Base-by-base conservation (phyloP, 1,140 invertebrate species). In the Drosophila equinoxialis region DNA sequence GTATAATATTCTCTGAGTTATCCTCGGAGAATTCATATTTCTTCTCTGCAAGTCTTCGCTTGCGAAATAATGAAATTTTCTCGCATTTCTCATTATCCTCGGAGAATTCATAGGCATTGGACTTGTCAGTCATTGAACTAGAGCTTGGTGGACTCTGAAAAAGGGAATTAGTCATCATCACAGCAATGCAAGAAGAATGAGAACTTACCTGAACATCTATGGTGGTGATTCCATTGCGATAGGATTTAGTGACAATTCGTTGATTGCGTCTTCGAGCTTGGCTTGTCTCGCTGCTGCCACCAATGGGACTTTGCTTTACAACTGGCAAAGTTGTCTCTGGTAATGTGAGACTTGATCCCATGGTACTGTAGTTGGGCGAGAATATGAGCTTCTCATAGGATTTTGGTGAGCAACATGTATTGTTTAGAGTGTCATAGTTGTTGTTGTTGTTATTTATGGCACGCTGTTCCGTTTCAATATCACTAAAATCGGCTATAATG, bases 1-100 rank as follows among this genome's bases (percentile, higher is more conserved):
- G 96, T 75, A 96, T 95, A 68, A 97, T 96, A 91, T 97, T 97
- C 90, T 97, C 96, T 6, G 95, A 95, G 87, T 97, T 96, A 78
- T 97, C 96, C 66, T 97, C 96, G 3, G 96, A 96, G 79, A 97
- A 97, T 89, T 98, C 97, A 86, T 98, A 98, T 86, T 98, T 97
- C 91, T 98, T 98, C 82, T 98, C 97, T 0, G 97, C 97, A 35
- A 97, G 91, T 3, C 96, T 93, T 58, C 96, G 94, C 86, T 96
- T 96, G 5, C 96, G 93, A 90, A 96, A 96, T 54, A 95, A 95
- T 74, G 96, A 96, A 3, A 97, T 94, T 86, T 97, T 97, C 87
- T 97, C 96, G 82, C 95, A 96, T 62, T 96, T 96, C 74, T 96
- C 96, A 20, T 95, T 94, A 68, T 97, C 96, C 78, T 97, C 96